Percentiles rank a stretch among this genome's conserved stretches.
phyloP scores from a whole-genome alignment of 2,797 vertebrate species.

The Brachyrhaphis roseni region DNA sequence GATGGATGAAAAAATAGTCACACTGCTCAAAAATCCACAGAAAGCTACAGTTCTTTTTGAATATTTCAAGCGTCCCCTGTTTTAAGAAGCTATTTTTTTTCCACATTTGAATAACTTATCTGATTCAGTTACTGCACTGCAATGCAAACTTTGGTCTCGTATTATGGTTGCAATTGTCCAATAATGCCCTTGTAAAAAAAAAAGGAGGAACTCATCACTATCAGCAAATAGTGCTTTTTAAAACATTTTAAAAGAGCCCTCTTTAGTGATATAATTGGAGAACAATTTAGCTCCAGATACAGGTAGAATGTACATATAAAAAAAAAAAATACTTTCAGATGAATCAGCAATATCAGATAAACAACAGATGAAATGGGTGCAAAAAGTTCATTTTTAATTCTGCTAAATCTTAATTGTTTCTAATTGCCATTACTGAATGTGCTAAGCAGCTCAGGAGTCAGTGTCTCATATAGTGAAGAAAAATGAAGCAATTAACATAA shows the following conservation, averaged over 20 bases:
- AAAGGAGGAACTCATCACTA: not conserved
- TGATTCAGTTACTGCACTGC: not conserved
- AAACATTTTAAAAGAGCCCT: not conserved
- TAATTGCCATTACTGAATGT: not conserved
- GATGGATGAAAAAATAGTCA: not conserved
- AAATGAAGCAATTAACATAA: not conserved
- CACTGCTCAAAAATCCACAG: not conserved
- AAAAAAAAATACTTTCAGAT: not conserved
- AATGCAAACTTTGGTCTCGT: not conserved
- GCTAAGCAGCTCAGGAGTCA: not conserved
- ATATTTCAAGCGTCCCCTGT: not conserved
- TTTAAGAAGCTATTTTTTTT: not conserved
- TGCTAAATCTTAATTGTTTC: not conserved
- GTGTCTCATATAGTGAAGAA: not conserved
- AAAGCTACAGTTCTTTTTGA: not conserved
- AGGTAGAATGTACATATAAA: not conserved
- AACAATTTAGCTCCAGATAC: not conserved
- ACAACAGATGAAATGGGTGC: not conserved
- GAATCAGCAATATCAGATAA: not conserved
- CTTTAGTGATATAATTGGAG: not conserved
- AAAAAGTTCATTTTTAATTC: not conserved
- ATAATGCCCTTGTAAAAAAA: not conserved
- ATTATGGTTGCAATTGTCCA: not conserved
- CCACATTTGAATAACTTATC: not conserved
- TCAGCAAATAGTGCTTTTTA: not conserved